Conservation (phyloP, 2,113 vertebrate species). For the Corvus hawaiiensis region DNA sequence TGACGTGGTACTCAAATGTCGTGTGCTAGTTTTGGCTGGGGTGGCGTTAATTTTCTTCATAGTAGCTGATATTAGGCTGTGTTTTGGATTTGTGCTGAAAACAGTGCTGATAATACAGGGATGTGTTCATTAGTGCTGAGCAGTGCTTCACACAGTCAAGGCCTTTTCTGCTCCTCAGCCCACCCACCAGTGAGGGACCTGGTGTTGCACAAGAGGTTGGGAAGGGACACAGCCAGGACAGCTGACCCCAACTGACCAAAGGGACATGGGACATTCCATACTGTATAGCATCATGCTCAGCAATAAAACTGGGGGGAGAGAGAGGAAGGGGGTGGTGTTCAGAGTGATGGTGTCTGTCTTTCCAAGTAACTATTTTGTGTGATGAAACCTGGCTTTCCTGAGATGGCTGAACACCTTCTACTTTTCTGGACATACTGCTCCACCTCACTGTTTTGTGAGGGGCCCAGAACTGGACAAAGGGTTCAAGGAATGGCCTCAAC, state of each 20-base stretch:
- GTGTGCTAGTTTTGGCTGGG: not conserved
- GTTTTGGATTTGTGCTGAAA: not conserved
- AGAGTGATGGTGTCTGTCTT: not conserved
- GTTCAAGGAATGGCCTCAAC: not conserved
- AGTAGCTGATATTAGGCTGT: not conserved
- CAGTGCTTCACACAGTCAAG: not conserved
- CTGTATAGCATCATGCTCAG: not conserved
- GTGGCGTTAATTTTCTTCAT: not conserved
- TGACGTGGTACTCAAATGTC: fast-evolving
- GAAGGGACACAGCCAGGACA: not conserved
- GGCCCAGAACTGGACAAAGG: not conserved
- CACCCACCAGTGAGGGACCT: not conserved
- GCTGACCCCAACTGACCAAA: not conserved
- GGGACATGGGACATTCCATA: too few species aligned
- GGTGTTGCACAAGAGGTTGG: not conserved
- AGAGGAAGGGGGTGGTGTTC: not conserved
- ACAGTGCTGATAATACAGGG: not conserved
- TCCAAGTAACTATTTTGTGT: not conserved
- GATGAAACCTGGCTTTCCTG: not conserved
- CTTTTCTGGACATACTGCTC: fast-evolving
- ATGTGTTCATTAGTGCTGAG: not conserved
- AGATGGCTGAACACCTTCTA: not conserved
- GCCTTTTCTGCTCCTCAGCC: not conserved
- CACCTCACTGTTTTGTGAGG: not conserved
- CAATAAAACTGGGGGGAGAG: not conserved